These are phyloP conservation scores for Andrena cerasifolii DNA, from an alignment of 1,140 invertebrate genomes.

Conservation along the genomic window DNA sequence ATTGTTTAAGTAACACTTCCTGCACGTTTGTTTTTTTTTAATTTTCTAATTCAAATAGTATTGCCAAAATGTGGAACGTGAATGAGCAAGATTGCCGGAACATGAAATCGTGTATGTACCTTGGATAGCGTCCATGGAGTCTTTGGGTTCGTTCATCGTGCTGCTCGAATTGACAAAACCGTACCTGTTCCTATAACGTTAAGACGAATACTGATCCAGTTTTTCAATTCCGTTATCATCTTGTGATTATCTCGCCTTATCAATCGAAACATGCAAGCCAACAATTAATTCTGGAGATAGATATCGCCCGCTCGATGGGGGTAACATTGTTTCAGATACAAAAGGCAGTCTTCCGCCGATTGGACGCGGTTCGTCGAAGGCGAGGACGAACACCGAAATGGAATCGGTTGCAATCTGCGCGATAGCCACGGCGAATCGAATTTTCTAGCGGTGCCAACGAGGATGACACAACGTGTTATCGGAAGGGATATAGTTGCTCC, in stretches of 20 bases:
- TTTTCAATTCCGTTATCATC: conserved; percentile 27
- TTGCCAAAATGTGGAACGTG: too few species aligned
- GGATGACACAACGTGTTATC: background rate
- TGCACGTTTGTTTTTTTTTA: too few species aligned
- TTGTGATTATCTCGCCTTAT: conserved; percentile 50
- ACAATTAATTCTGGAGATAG: conserved; percentile 32
- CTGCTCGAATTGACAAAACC: background rate
- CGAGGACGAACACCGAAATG: background rate
- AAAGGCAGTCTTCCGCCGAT: background rate
- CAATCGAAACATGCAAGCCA: conserved; percentile 38
- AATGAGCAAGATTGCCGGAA: too few species aligned
- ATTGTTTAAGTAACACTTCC: too few species aligned
- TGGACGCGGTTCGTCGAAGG: too few species aligned
- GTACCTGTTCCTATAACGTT: conserved; percentile 32
- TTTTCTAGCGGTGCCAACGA: background rate
- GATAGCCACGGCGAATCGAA: background rate
- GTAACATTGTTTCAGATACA: background rate
- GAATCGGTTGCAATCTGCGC: too few species aligned
- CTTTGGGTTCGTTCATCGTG: conserved; percentile 21
- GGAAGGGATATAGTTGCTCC: background rate
- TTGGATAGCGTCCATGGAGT: conserved; percentile 48
- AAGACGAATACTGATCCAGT: conserved; percentile 38
- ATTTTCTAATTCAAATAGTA: too few species aligned
- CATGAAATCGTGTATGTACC: too few species aligned
- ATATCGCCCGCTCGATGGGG: conserved; percentile 28